Percentiles rank a stretch among this genome's conserved stretches.
Evolutionary conservation across 2,888 invertebrate species (phyloP).

Genomic region (Carterocephalus palaemon): DNA sequence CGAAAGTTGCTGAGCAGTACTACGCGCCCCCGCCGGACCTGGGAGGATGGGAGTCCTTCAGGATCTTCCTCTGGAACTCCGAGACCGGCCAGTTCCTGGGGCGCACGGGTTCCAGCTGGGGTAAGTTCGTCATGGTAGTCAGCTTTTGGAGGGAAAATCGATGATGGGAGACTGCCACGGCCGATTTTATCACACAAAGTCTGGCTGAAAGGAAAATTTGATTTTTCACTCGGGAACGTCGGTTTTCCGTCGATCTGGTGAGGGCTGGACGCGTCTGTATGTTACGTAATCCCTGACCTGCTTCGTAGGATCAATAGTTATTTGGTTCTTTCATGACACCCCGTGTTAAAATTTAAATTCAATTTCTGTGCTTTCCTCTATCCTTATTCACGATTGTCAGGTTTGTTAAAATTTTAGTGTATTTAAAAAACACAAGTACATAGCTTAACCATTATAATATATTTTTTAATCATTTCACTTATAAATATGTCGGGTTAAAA

Average conservation of each 20-base stretch:
- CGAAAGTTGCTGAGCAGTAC: slow-evolving; percentile 84
- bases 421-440: too few relatives aligned
- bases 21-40: slow-evolving; percentile 89
- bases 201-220: not conserved
- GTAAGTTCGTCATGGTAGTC: slow-evolving; percentile 80
- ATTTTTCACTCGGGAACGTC: not conserved
- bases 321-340: slow-evolving; percentile 9
- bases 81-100: slow-evolving; percentile 95
- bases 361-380: too few relatives aligned
- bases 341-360: slow-evolving; percentile 7
- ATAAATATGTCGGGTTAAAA: too few relatives aligned
- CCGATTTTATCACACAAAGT: slow-evolving; percentile 16
- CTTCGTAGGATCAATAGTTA: slow-evolving; percentile 8
- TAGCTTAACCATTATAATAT: too few relatives aligned
- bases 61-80: slow-evolving; percentile 92
- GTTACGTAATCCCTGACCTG: slow-evolving; percentile 24
- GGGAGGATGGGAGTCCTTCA: slow-evolving; percentile 91
- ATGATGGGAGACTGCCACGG: slow-evolving; percentile 14
- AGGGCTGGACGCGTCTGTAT: not conserved
- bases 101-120: slow-evolving; percentile 95
- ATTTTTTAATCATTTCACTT: too few relatives aligned
- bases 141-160: slow-evolving; percentile 55
- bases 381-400: too few relatives aligned
- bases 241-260: not conserved
- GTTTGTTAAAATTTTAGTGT: too few relatives aligned